Evolutionary conservation across 2,888 invertebrate genomes (phyloP), one percentile per base, ranked within the genome.

Genomic region (Hemaris fuciformis): DNA sequence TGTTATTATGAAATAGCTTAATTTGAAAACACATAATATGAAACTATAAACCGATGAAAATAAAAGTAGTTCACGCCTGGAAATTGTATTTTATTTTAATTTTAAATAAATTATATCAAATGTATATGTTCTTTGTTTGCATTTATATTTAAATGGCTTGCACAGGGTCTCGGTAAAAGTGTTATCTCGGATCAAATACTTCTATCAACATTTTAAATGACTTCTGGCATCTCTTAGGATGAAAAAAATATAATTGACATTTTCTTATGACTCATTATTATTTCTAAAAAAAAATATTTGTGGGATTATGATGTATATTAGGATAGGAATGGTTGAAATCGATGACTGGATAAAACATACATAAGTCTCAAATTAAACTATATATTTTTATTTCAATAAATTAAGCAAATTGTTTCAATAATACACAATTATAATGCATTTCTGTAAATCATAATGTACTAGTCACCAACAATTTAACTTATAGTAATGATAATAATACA

Each of bases 351-450:
- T 65, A 63, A 69, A 70, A 66, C 8, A 63, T 20, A 53, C 15
- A 27, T 38, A 31, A 42, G 59, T 46, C 0, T 31, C 10, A 27
- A 53, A 31, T 53, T 53, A 27, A 53, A 53, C 53, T 53, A 53
- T 53, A 84, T 84, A 83, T 80, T 81, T 85, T 87, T 87, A 86
- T 82, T 87, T 87, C 80, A 86, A 88, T 88, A 88, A 89, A 88
- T 88, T 88, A 89, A 88, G 88, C 88, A 79, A 84, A 76, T 83
- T 79, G 74, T 81, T 80, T 79, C 69, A 75, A 73, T 78, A 80
- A 79, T 80, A 83, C 76, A 81, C 79, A 82, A 77, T 76, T 69
- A 75, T 74, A 75, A 77, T 77, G 76, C 74, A 73, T 70, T 75
- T 71, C 67, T 64, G 69, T 72, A 76, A 77, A 75, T 68, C 65